Conservation (phyloP, 2,113 vertebrate species). For the Craseonycteris thonglongyai region DNA sequence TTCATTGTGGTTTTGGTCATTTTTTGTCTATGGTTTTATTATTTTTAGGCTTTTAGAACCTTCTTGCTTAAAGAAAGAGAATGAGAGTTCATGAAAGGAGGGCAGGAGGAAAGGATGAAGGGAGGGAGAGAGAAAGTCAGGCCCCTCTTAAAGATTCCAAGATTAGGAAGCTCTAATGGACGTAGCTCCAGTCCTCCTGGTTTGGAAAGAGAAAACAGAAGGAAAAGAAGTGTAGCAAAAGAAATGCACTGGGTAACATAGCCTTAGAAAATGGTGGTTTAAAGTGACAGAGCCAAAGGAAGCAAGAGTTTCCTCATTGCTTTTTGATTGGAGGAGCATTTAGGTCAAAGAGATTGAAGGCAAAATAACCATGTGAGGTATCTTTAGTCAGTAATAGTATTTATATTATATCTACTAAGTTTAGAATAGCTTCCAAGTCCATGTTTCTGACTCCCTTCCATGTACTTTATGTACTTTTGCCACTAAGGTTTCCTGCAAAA, state of each 20-base stretch:
- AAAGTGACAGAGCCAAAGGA: background rate
- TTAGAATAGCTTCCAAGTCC: background rate
- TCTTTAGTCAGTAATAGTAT: background rate
- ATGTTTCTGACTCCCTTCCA: background rate
- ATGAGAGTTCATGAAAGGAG: background rate
- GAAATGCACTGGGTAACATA: background rate
- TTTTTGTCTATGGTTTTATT: background rate
- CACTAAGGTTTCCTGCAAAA: background rate
- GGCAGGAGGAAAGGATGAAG: background rate
- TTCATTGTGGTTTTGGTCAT: background rate
- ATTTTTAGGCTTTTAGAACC: background rate
- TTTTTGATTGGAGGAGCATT: background rate
- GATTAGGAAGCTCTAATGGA: background rate
- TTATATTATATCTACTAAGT: conserved; percentile 30
- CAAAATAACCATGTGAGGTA: background rate
- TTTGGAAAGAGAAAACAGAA: background rate
- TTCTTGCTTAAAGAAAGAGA: background rate
- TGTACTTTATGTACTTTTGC: background rate
- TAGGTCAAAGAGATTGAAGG: background rate
- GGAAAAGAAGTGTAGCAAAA: background rate
- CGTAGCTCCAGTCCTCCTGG: background rate
- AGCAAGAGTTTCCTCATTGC: background rate
- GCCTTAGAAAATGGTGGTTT: background rate
- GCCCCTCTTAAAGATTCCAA: background rate
- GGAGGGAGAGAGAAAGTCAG: too few species aligned